phyloP scores from a whole-genome alignment of 2,113 vertebrate genomes.

The Procavia capensis region DNA sequence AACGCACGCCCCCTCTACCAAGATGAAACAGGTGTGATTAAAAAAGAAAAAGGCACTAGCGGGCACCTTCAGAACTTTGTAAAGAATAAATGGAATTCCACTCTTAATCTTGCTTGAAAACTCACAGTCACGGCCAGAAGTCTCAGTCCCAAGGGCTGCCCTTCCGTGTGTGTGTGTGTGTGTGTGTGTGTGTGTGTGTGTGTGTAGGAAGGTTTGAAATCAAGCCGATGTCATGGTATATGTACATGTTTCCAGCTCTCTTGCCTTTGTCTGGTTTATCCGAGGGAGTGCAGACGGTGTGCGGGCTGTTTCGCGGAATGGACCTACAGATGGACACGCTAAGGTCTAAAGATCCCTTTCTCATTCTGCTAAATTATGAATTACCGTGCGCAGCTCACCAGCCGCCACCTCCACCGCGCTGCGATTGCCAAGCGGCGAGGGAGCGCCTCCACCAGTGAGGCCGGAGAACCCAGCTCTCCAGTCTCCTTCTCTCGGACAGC shows the following conservation, averaged over 20 bases:
- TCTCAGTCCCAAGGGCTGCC: not conserved
- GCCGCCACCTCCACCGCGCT: not conserved
- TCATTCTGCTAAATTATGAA: conserved; percentile 61
- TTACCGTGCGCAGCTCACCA: not conserved
- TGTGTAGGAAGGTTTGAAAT: not conserved
- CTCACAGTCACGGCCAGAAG: not conserved
- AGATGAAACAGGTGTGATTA: conserved; percentile 22
- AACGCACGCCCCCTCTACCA: not conserved
- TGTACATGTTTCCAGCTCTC: not conserved
- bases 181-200: too few relatives aligned
- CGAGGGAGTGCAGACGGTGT: not conserved
- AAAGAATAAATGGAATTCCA: not conserved
- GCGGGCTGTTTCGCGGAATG: not conserved
- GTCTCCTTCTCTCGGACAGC: not conserved
- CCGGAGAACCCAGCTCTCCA: not conserved
- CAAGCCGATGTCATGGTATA: not conserved
- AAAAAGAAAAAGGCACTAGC: not conserved
- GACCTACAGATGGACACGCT: not conserved
- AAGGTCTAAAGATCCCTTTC: conserved; percentile 48
- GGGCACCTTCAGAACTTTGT: not conserved
- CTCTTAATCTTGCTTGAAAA: conserved; percentile 39
- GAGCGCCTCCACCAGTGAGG: not conserved
- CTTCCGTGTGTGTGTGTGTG: not conserved
- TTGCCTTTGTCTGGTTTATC: conserved; percentile 62
- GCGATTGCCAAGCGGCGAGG: not conserved